Percentiles rank a stretch among this genome's conserved stretches.
phyloP scores from a whole-genome alignment of 1,140 invertebrate genomes.

The Leguminivora glycinivorella region DNA sequence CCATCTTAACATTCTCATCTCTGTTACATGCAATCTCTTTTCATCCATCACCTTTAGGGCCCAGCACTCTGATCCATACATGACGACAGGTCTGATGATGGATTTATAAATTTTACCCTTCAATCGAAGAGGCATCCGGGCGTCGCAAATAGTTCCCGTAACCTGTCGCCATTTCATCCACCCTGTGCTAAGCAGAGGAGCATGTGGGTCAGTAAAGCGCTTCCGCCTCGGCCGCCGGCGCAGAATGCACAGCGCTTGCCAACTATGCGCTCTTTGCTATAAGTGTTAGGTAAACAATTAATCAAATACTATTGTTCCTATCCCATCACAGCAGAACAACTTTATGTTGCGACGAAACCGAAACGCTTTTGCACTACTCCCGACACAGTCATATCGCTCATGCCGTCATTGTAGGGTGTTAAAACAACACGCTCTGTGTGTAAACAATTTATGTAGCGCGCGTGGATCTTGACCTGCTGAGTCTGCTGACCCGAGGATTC shows the following conservation, averaged over 20 bases:
- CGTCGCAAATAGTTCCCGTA: too few species aligned
- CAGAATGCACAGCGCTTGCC: slow-evolving; percentile 47
- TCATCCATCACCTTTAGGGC: too few species aligned
- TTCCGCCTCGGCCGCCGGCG: slow-evolving; percentile 47
- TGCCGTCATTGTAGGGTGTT: not conserved
- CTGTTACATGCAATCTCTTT: too few species aligned
- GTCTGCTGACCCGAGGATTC: slow-evolving; percentile 11
- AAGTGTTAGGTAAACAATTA: not conserved
- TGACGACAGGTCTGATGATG: too few species aligned
- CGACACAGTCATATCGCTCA: not conserved
- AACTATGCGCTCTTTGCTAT: slow-evolving; percentile 40
- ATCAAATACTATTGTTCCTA: not conserved
- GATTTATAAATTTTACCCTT: too few species aligned
- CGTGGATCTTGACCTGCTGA: slow-evolving; percentile 19
- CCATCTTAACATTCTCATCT: too few species aligned
- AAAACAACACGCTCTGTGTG: not conserved
- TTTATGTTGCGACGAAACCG: not conserved
- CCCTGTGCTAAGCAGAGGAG: slow-evolving; percentile 41
- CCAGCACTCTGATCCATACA: too few species aligned
- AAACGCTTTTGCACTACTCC: not conserved
- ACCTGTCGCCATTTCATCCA: too few species aligned
- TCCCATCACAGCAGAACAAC: not conserved
- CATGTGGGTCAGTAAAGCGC: slow-evolving; percentile 54
- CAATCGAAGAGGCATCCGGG: too few species aligned
- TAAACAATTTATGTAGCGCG: slow-evolving; percentile 4